A percentile compares a stretch with the other conserved stretches of the same genome.
These are phyloP conservation scores for Pinna nobilis DNA, from an alignment of 1,140 invertebrate species.

Conservation along the genomic window DNA sequence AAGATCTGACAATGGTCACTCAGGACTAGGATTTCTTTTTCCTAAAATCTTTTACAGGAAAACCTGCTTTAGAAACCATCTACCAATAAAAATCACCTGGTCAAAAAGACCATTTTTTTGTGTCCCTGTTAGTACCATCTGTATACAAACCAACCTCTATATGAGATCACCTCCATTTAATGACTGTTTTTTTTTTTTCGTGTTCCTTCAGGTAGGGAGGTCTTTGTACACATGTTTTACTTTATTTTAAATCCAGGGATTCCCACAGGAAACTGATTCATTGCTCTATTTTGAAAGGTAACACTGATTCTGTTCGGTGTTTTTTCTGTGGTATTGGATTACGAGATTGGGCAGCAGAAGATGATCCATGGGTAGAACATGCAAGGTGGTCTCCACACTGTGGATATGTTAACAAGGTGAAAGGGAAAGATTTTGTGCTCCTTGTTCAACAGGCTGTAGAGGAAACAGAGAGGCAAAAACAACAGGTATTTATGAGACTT, in stretches of 20 bases:
- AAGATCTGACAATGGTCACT: too few species aligned
- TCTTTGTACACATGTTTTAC: not conserved
- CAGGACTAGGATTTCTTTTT: too few species aligned
- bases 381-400: conserved; percentile 11
- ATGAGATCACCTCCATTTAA: too few species aligned
- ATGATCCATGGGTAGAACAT: conserved; percentile 19
- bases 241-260: not conserved
- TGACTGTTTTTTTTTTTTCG: not conserved
- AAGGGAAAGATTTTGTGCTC: conserved; percentile 80
- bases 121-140: too few species aligned
- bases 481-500: too few species aligned
- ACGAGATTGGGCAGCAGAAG: not conserved
- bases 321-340: conserved; percentile 7
- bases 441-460: not conserved
- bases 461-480: too few species aligned
- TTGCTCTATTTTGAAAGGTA: not conserved
- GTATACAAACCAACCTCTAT: too few species aligned
- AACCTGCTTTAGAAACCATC: too few species aligned
- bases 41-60: too few species aligned
- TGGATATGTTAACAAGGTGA: not conserved
- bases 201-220: not conserved
- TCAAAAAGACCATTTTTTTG: too few species aligned
- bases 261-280: not conserved
- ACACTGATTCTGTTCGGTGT: conserved; percentile 4
- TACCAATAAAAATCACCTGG: too few species aligned